phyloP scores from a whole-genome alignment of 2,113 vertebrate genomes.

The Rhadina sibilatrix region DNA sequence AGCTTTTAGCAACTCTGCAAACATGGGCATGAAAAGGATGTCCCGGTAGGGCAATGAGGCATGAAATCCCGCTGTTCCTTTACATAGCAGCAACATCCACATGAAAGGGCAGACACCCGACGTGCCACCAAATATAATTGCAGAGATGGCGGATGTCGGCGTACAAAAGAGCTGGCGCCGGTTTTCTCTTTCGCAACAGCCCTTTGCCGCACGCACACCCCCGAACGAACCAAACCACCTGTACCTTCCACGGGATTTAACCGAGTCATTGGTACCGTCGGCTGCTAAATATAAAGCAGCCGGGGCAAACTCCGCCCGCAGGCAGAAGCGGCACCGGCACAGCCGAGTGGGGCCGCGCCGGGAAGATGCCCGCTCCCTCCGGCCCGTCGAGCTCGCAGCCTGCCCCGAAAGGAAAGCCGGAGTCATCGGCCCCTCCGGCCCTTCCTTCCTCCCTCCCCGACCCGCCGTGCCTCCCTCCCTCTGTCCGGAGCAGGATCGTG shows the following conservation, averaged over 20 bases:
- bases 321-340: neutral
- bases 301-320: neutral
- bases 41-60: slow-evolving; percentile 35
- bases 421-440: neutral
- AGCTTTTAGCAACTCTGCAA: slow-evolving; percentile 20
- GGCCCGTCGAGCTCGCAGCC: neutral
- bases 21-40: slow-evolving; percentile 38
- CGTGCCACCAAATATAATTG: neutral
- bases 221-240: neutral
- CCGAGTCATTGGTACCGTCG: neutral
- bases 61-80: slow-evolving; percentile 51
- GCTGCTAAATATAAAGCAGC: neutral
- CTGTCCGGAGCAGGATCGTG: neutral
- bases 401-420: neutral
- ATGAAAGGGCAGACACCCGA: neutral
- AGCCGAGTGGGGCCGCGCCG: neutral
- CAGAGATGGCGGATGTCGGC: neutral
- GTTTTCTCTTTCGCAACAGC: neutral
- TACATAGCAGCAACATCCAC: neutral
- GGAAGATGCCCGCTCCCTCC: neutral
- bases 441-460: neutral
- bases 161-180: neutral
- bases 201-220: neutral
- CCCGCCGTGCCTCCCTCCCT: neutral
- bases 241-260: neutral